Base-by-base conservation (phyloP, 2,113 vertebrate genomes). In the Ptychochromis oligacanthus region DNA sequence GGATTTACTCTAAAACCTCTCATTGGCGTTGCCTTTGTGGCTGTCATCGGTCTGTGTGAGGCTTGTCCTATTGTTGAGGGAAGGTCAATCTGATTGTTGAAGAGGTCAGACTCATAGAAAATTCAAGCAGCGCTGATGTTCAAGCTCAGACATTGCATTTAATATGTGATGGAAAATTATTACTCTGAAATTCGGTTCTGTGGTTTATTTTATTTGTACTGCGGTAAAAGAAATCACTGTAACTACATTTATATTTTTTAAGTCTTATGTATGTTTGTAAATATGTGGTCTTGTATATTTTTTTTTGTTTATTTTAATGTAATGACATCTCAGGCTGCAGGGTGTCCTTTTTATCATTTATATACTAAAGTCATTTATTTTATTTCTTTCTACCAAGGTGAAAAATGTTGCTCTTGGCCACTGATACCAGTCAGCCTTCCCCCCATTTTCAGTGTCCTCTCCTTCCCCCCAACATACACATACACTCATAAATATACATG, bases 401-500 rank as follows among this genome's bases (percentile, higher is more conserved):
- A 91, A 88, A 46, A 75, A 62, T 72, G 83, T 86, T 75, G 64
- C 75, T 85, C 85, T 87, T 76, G 77, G 85, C 64, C 83, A 60
- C 54, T 89, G 90, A 92, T 90, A 85, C 80, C 61, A 81, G 62
- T 78, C 86, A 76, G 43, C 86, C 92, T 80, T 82, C 38, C 92
- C 89, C 90, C 87, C 18, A 49, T 87, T 90, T 82, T 79, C 61
- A 31, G 55, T 70, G 74, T 74, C 74, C 49, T 13, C 81, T n/a
- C 49, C 79, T 2, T 9, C 18, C 36, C n/a, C 76, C 64, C 67
- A 85, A 84, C 86, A 55, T 88, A 87, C 58, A 87, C 84, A 67
- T 86, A 83, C 81, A 90, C 91, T 91, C 89, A 89, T 91, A 89
- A 90, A 88, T 90, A 93, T 89, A 93, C 93, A 94, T 91, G 77